Percentiles rank a stretch among this genome's conserved stretches.
phyloP scores from a whole-genome alignment of 1,140 invertebrate species.

The Oedothorax gibbosus region DNA sequence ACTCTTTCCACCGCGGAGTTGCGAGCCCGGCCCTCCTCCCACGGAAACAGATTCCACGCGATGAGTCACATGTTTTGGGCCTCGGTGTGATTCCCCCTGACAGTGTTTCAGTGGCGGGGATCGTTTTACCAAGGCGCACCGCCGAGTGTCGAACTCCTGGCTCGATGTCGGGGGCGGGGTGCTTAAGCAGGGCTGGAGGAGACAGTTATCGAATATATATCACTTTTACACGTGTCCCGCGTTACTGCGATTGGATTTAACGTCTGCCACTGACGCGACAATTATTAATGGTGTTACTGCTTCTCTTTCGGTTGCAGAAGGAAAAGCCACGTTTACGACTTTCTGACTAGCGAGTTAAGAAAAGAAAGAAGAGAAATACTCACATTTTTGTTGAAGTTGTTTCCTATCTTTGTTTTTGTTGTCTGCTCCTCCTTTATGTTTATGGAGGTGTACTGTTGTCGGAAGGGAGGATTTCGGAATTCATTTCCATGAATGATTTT shows the following conservation, averaged over 20 bases:
- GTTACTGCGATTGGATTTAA: slow-evolving; percentile 22
- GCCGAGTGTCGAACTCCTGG: background rate
- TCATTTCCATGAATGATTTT: too few relatives aligned
- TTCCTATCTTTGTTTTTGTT: too few relatives aligned
- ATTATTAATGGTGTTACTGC: slow-evolving; percentile 49
- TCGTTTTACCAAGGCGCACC: background rate
- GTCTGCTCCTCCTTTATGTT: too few relatives aligned
- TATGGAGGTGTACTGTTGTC: too few relatives aligned
- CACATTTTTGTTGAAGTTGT: too few relatives aligned
- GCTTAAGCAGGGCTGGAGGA: background rate
- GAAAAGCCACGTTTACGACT: slow-evolving; percentile 15
- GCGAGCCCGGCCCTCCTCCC: slow-evolving; percentile 18
- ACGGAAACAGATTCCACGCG: slow-evolving; percentile 28
- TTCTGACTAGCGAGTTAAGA: too few relatives aligned
- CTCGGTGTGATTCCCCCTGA: background rate
- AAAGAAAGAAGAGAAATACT: too few relatives aligned
- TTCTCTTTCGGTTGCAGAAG: background rate
- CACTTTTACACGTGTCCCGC: slow-evolving; percentile 54
- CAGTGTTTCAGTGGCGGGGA: slow-evolving; percentile 4
- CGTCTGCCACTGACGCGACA: slow-evolving; percentile 52
- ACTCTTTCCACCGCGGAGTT: slow-evolving; percentile 9
- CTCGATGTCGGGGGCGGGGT: slow-evolving; percentile 23
- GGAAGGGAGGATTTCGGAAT: too few relatives aligned
- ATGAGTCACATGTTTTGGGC: background rate
- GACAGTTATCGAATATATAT: slow-evolving; percentile 59